Conservation (phyloP, 2,113 vertebrate genomes). For the Clupea harengus region DNA sequence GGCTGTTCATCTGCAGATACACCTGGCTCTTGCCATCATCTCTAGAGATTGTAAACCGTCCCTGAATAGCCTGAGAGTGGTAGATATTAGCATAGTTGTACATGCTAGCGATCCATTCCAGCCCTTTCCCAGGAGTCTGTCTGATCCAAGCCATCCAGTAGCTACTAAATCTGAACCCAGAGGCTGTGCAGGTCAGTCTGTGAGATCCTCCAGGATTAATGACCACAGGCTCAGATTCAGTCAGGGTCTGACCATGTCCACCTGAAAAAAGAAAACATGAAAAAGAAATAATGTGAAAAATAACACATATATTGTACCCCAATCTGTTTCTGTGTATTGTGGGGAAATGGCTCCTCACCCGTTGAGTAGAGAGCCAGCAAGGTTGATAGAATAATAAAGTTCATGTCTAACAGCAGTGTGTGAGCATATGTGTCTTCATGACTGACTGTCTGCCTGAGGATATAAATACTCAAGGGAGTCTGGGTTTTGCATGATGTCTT, state of each 20-base stretch:
- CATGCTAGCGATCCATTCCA: background rate
- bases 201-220: conserved; percentile 18
- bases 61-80: background rate
- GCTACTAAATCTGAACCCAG: conserved; percentile 33
- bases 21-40: background rate
- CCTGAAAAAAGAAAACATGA: background rate
- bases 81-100: background rate
- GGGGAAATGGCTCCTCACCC: background rate
- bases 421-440: too few species aligned
- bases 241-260: background rate
- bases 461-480: too few species aligned
- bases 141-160: conserved; percentile 39
- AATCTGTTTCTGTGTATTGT: too few species aligned
- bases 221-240: background rate
- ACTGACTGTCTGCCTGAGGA: too few species aligned
- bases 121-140: conserved; percentile 52
- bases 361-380: background rate
- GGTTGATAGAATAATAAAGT: background rate
- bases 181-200: conserved; percentile 1
- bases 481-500: too few species aligned
- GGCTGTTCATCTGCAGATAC: background rate
- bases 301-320: background rate
- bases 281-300: background rate
- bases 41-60: background rate
- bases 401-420: background rate